Evolutionary conservation across 1,140 invertebrate species (phyloP), one percentile per base, ranked within the genome.

Genomic region (Adelges cooleyi): DNA sequence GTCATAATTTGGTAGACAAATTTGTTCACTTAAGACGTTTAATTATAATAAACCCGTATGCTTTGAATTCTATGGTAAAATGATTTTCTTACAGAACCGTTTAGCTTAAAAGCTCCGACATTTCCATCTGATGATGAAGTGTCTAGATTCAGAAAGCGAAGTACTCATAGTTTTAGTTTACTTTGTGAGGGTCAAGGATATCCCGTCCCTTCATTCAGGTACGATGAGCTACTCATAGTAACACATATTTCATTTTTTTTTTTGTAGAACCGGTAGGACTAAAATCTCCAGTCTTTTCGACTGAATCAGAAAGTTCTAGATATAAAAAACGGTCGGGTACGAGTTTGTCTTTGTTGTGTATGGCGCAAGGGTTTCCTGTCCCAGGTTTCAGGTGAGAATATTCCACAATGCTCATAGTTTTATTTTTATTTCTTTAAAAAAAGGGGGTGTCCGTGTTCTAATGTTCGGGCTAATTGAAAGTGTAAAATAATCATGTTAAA

Each of bases 171-270:
- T 42, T 49, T 68, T 15, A 54, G 44, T 25, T 73, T 78, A 50
- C 77, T 81, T 65, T 86, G 83, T 74, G 80, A 82, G 52, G 85
- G 83, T 50, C 83, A 85, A 78, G 85, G 83, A 69, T 85, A 82
- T 76, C 86, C 86, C 65, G 80, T 84, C 75, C 86, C 85, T 71
- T 74, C 80, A 71, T 84, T 84, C 80, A 84, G 83, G 84, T 84
- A 69, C 29, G 17, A 42, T 67, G 33, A 59, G 65, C 25, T 11
- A 50, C 27, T 50, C 20, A n/a, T 23, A 65, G 23, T 65, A 65
- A 49, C 36, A 29, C 18, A 20, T 56, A 11, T 20, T 42, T 23
- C 49, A 62, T 54, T 51, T 18, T 56, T 44, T 66, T 20, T 50
- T 67, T 65, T 49, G 11, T 67, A 86, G 84, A 86, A 78, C 84